A percentile compares a stretch with the other conserved stretches of the same genome.
These are phyloP conservation scores for Thunnus thynnus DNA, from an alignment of 2,113 vertebrate species.

Conservation along the genomic window DNA sequence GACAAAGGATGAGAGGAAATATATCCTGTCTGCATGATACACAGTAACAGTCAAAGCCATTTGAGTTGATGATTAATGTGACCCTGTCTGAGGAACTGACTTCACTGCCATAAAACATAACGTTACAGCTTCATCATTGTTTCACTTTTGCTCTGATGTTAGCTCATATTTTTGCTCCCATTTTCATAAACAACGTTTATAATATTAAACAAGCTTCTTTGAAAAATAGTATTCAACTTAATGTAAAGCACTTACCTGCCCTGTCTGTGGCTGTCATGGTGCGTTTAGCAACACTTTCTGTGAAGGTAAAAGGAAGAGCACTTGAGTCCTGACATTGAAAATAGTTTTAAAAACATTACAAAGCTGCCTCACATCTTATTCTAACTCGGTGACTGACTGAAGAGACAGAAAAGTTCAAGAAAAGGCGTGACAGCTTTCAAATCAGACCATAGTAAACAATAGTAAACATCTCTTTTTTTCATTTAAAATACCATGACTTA, in stretches of 20 bases:
- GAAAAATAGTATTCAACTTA: not conserved
- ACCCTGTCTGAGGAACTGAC: not conserved
- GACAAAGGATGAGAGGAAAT: not conserved
- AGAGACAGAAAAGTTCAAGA: not conserved
- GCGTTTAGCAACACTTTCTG: slow-evolving; percentile 56
- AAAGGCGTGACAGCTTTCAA: not conserved
- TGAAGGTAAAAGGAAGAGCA: not conserved
- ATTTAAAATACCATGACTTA: not conserved
- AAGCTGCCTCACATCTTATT: not conserved
- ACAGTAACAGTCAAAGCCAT: not conserved
- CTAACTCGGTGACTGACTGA: not conserved
- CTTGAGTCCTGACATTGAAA: not conserved
- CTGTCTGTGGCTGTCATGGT: slow-evolving; percentile 31
- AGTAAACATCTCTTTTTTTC: not conserved
- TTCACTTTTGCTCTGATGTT: slow-evolving; percentile 19
- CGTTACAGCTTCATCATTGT: not conserved
- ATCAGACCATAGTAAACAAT: not conserved
- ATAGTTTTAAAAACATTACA: not conserved
- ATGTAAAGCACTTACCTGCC: slow-evolving; percentile 42
- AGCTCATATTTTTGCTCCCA: no score
- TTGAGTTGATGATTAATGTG: not conserved
- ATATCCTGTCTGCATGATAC: not conserved
- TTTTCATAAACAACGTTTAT: not conserved
- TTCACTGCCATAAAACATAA: not conserved
- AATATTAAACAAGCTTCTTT: not conserved